phyloP scores from a whole-genome alignment of 2,113 vertebrate genomes.

The Noturus placidus region DNA sequence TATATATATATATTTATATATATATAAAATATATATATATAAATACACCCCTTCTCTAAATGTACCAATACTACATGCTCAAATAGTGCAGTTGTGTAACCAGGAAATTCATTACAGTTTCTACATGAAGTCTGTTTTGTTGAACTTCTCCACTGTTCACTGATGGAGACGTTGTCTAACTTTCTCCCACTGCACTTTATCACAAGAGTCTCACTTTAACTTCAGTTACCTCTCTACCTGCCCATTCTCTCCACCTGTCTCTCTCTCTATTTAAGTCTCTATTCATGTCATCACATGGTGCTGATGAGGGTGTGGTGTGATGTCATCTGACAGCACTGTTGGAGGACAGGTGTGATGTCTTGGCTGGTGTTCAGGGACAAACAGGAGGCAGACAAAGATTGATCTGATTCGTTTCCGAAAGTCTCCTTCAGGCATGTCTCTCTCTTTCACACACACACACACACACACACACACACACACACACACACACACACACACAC shows the following conservation, averaged over 20 bases:
- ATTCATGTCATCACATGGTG: constrained; percentile 16
- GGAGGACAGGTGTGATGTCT: constrained; percentile 32
- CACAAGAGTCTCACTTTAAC: neutral
- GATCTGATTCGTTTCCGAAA: constrained; percentile 40
- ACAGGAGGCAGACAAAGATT: constrained; percentile 36
- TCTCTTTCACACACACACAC: neutral
- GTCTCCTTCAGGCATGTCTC: constrained; percentile 10
- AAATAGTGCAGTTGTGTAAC: too few relatives aligned
- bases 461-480: constrained; percentile 20
- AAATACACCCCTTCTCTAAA: too few relatives aligned
- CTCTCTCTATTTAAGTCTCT: neutral
- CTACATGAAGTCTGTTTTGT: too few relatives aligned
- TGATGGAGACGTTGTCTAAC: neutral
- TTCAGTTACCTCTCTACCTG: neutral
- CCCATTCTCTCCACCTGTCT: neutral
- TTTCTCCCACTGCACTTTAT: neutral
- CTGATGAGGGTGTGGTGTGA: constrained; percentile 9
- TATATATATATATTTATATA: too few relatives aligned
- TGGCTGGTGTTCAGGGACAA: constrained; percentile 38
- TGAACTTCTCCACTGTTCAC: too few relatives aligned
- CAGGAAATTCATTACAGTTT: too few relatives aligned
- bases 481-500: constrained; percentile 31
- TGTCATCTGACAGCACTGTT: constrained; percentile 20
- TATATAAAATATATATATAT: too few relatives aligned
- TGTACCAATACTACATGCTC: too few relatives aligned